Evolutionary conservation across 2,113 vertebrate genomes (phyloP).

Genomic region (Rhinopithecus roxellana): DNA sequence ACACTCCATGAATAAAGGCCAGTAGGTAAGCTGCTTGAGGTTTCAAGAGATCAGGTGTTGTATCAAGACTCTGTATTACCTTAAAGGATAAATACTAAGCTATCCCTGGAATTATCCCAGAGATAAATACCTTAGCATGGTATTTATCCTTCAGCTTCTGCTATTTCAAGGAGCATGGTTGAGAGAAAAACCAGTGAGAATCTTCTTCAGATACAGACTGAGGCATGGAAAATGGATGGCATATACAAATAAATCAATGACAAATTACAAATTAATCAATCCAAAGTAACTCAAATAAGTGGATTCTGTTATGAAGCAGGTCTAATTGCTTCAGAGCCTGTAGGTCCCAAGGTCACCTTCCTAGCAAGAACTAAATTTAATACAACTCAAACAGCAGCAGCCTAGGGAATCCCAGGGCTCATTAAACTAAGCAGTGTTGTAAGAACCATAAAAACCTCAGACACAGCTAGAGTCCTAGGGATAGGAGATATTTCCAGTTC

Average conservation of each 20-base stretch:
- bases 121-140: neutral
- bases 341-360: neutral
- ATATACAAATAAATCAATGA: neutral
- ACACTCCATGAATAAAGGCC: neutral
- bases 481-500: neutral
- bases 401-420: conserved; percentile 42
- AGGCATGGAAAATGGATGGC: neutral
- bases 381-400: neutral
- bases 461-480: conserved; percentile 8
- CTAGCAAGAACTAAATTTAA: neutral
- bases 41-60: neutral
- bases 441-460: neutral
- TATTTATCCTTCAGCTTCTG: neutral
- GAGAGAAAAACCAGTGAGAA: neutral
- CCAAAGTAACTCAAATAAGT: neutral
- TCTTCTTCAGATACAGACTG: neutral
- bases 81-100: neutral
- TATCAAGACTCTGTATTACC: neutral
- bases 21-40: neutral
- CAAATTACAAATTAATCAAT: neutral
- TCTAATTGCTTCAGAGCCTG: neutral
- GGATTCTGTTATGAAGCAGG: neutral
- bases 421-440: conserved; percentile 35
- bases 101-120: no score
- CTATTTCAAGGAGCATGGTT: neutral